Evolutionary conservation across 2,113 vertebrate genomes (phyloP), one percentile per base, ranked within the genome.

Genomic region (Drymodes brunneopygia): DNA sequence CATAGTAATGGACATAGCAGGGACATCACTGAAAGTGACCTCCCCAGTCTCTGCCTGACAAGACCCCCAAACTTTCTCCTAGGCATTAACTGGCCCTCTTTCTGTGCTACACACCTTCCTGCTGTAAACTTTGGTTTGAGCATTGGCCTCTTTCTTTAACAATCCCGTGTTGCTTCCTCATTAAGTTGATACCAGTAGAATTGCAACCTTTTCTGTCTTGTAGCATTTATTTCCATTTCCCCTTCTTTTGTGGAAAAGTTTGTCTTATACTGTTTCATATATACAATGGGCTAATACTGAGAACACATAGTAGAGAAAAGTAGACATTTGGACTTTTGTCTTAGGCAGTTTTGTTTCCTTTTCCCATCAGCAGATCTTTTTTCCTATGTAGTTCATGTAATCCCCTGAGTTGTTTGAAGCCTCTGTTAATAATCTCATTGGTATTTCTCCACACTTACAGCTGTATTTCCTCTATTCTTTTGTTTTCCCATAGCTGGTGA

Each of bases 401-500:
- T 91, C 84, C 74, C 81, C 53, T 54, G 82, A 90, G 85, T 51
- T 81, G 60, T 88, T 82, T 80, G 81, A 95, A 96, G 67, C 90
- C 71, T 96, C 85, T 5, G 3, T 10, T 91, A 88, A 89, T 87
- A 84, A 82, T 74, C 94, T 96, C 79, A 27, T 58, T 97, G 90
- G 79, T 93, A 86, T 92, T 94, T 91, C 88, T 93, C 75, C 75
- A 82, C 71, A 60, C 22, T 96, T 91, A 47, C 4, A 88, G 56
- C 67, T 94, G 72, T 88, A 88, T 94, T 94, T 96, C 85, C 74
- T 86, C 79, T 70, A 25, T 74, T 88, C 92, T 82, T 96, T 93
- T 94, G 71, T 86, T 93, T 95, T 91, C 79, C 79, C 56, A 14
- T 65, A 86, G 85, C 88, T 92, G 85, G 73, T 90, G 95, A 82